These are phyloP conservation scores for Coccyzus lansbergi DNA, from an alignment of 2,797 vertebrate species.

Conservation along the genomic window DNA sequence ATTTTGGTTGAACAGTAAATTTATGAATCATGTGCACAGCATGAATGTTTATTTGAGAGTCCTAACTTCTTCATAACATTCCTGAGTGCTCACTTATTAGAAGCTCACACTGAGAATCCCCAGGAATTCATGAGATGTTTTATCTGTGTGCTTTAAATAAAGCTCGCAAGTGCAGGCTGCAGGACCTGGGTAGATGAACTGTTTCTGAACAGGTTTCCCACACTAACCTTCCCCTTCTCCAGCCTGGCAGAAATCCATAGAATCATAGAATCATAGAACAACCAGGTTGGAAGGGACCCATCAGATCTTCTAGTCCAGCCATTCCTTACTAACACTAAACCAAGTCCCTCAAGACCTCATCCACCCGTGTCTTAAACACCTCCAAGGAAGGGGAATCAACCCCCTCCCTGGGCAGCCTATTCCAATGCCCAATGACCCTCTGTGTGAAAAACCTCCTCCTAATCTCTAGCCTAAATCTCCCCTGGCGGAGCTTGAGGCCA, in stretches of 20 bases:
- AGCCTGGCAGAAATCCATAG: background rate
- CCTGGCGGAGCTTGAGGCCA: too few relatives aligned
- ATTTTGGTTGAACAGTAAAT: background rate
- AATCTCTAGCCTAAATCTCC: too few relatives aligned
- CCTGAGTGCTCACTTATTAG: constrained; percentile 23
- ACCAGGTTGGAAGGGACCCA: too few relatives aligned
- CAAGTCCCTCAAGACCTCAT: too few relatives aligned
- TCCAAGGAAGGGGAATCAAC: too few relatives aligned
- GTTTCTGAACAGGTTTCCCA: background rate
- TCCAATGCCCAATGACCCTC: too few relatives aligned
- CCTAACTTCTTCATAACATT: background rate
- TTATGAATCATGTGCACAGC: background rate
- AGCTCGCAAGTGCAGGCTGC: background rate
- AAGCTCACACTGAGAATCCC: constrained; percentile 9
- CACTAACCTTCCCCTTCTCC: background rate
- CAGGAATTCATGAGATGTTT: constrained; percentile 7
- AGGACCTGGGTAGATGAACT: background rate
- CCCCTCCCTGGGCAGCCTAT: too few relatives aligned
- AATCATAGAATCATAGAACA: too few relatives aligned
- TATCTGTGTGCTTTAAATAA: background rate
- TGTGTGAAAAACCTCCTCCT: too few relatives aligned
- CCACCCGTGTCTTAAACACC: too few relatives aligned
- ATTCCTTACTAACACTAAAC: too few relatives aligned
- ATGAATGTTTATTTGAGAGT: background rate
- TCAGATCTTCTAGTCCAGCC: too few relatives aligned